Evolutionary conservation across 2,113 vertebrate species (phyloP).

Genomic region (Oreochromis tanganicae): DNA sequence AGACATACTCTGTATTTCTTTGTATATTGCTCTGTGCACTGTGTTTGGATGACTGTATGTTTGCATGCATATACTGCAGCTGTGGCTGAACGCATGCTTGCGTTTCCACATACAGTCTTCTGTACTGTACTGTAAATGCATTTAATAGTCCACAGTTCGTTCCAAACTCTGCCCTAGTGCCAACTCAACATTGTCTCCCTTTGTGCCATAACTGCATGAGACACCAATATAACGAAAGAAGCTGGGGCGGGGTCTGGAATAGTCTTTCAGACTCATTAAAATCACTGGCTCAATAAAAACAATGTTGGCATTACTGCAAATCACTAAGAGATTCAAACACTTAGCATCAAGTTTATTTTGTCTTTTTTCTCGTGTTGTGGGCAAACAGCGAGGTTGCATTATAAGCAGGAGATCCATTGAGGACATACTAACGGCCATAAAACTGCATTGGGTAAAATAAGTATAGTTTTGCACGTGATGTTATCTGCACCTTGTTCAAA

Average conservation of each 20-base stretch:
- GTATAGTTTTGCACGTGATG: neutral
- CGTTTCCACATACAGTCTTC: neutral
- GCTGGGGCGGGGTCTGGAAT: neutral
- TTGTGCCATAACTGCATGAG: neutral
- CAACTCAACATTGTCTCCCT: neutral
- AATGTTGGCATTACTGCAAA: constrained; percentile 1
- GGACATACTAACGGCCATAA: neutral
- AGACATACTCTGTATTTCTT: neutral
- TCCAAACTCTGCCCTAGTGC: neutral
- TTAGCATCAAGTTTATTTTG: constrained; percentile 26
- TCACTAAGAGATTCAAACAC: neutral
- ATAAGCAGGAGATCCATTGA: neutral
- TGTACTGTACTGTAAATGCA: neutral
- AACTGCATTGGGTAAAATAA: neutral
- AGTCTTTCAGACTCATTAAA: constrained; percentile 11
- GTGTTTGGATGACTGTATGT: neutral
- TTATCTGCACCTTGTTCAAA: neutral
- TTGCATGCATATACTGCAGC: neutral
- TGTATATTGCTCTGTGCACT: neutral
- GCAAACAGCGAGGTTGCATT: constrained; percentile 21
- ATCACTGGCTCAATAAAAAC: constrained; percentile 46
- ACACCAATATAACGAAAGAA: neutral
- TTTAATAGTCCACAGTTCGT: neutral
- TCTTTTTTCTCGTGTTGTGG: neutral
- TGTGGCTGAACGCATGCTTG: neutral